Percentiles rank a stretch among this genome's conserved stretches.
These are phyloP conservation scores for Eira barbara DNA, from an alignment of 2,113 vertebrate genomes.

Conservation along the genomic window DNA sequence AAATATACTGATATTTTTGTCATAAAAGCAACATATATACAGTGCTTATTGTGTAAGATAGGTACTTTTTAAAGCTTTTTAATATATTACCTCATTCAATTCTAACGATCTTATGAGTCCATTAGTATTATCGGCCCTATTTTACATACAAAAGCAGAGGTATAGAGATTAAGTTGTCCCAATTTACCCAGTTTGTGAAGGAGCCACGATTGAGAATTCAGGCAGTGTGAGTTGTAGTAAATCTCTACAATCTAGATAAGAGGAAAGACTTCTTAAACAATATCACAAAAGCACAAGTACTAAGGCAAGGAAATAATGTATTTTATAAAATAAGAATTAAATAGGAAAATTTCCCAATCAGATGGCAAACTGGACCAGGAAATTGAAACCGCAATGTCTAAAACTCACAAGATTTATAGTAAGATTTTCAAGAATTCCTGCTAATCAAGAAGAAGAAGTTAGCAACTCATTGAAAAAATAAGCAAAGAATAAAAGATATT, in stretches of 20 bases:
- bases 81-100: neutral
- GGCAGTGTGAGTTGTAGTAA: neutral
- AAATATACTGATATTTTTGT: neutral
- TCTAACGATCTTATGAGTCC: neutral
- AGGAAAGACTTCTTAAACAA: neutral
- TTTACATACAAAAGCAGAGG: neutral
- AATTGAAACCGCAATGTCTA: neutral
- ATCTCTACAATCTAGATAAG: neutral
- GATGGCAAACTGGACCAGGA: neutral
- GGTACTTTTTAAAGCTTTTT: neutral
- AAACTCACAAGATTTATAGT: neutral
- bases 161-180: neutral
- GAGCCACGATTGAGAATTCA: neutral
- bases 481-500: neutral
- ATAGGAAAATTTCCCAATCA: neutral
- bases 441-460: neutral
- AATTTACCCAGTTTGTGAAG: neutral
- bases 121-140: neutral
- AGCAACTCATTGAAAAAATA: neutral
- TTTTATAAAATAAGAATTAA: slow-evolving; percentile 25
- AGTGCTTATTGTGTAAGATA: neutral
- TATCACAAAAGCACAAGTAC: neutral
- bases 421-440: neutral
- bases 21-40: neutral
- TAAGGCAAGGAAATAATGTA: neutral